Percentiles rank a stretch among this genome's conserved stretches.
phyloP scores from a whole-genome alignment of 2,797 vertebrate species.

The Hemitrygon akajei region DNA sequence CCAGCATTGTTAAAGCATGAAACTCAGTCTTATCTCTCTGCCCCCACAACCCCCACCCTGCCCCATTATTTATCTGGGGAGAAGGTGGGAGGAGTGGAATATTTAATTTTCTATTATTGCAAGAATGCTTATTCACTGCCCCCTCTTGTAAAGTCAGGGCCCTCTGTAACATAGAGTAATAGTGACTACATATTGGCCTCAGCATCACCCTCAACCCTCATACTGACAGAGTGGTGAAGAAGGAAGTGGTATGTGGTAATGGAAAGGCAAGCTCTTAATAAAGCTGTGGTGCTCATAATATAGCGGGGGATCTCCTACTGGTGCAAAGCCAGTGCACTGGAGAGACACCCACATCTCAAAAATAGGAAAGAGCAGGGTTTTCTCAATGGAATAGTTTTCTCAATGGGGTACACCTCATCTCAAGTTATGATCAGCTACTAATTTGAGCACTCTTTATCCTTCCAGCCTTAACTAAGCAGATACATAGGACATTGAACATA shows the following conservation, averaged over 20 bases:
- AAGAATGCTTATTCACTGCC: not conserved
- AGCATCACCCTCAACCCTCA: not conserved
- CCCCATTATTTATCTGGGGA: not conserved
- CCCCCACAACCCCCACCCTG: too few species aligned
- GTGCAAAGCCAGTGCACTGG: not conserved
- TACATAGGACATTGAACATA: too few species aligned
- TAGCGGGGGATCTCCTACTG: slow-evolving; percentile 1
- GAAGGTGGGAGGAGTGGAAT: not conserved
- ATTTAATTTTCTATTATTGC: not conserved
- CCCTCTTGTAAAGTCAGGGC: not conserved
- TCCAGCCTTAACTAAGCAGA: not conserved
- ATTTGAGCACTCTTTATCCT: not conserved
- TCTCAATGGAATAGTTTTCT: not conserved
- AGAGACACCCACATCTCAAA: not conserved
- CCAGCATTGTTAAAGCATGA: too few species aligned
- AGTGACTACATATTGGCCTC: too few species aligned
- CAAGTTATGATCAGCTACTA: not conserved
- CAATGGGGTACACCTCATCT: not conserved
- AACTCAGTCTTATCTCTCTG: not conserved
- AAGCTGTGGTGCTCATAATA: not conserved
- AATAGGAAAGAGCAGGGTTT: not conserved
- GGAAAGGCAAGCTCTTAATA: not conserved
- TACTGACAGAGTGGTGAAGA: not conserved
- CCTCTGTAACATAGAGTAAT: not conserved
- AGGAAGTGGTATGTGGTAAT: slow-evolving; percentile 15